Evolutionary conservation across 2,888 invertebrate genomes (phyloP).

Genomic region (Pollenia amentaria): DNA sequence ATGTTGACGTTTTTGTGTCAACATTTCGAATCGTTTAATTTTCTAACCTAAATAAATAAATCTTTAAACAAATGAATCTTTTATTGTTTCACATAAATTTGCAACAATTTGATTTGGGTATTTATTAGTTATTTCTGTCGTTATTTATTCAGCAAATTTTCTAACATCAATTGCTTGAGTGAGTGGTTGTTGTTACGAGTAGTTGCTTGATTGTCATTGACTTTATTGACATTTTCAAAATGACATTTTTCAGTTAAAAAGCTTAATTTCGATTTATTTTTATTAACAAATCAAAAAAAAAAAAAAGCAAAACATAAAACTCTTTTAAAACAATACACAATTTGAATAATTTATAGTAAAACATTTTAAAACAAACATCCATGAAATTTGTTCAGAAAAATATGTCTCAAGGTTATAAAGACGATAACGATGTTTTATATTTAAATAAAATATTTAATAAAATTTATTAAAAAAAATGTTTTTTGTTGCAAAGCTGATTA

Average conservation of each 20-base stretch:
- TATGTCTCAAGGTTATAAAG: constrained; percentile 63
- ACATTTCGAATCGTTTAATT: background rate
- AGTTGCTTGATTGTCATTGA: constrained; percentile 47
- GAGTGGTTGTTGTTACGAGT: constrained; percentile 1
- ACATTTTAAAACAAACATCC: constrained; percentile 27
- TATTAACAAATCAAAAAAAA: constrained; percentile 36
- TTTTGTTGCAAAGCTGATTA: constrained; percentile 37
- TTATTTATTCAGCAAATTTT: constrained; percentile 39
- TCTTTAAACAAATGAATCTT: constrained; percentile 12
- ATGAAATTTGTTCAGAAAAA: background rate
- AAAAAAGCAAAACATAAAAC: constrained; percentile 46
- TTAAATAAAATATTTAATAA: constrained; percentile 42
- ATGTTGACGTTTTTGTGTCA: background rate
- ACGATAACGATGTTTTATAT: constrained; percentile 32
- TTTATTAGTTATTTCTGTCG: constrained; percentile 39
- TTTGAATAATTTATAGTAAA: constrained; percentile 15
- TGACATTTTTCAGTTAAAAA: constrained; percentile 45
- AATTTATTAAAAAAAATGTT: constrained; percentile 23
- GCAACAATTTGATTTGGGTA: constrained; percentile 56
- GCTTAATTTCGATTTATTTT: constrained; percentile 46
- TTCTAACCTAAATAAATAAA: constrained; percentile 43
- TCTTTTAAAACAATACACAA: constrained; percentile 17
- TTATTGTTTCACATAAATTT: constrained; percentile 35
- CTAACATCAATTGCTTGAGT: constrained; percentile 41
- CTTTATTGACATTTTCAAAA: constrained; percentile 71